Conservation (phyloP, 2,113 vertebrate species). For the Heptranchias perlo region DNA sequence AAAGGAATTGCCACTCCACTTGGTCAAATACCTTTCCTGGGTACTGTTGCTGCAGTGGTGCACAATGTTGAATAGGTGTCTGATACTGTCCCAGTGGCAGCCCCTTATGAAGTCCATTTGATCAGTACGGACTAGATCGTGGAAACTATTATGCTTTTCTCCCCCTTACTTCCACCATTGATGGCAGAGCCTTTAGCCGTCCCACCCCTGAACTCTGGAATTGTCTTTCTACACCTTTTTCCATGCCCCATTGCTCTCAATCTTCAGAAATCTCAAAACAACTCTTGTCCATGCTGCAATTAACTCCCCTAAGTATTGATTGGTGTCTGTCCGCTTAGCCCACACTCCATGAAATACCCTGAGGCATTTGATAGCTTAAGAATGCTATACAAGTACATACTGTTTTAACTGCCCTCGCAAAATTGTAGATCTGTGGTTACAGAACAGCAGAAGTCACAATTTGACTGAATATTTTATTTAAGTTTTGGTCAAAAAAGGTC, state of each 20-base stretch:
- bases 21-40: background rate
- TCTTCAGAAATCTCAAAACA: background rate
- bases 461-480: constrained; percentile 35
- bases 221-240: background rate
- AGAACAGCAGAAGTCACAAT: constrained; percentile 15
- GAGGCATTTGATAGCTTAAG: background rate
- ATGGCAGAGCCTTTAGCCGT: background rate
- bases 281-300: background rate
- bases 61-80: background rate
- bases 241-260: background rate
- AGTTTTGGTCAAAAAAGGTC: constrained; percentile 31
- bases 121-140: background rate
- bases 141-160: background rate
- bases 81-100: background rate
- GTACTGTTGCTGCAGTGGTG: background rate
- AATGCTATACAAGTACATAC: background rate
- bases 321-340: background rate
- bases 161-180: background rate
- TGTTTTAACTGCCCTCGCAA: too few species aligned
- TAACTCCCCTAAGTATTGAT: background rate
- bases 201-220: background rate
- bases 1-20: too few species aligned
- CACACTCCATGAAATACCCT: background rate
- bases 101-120: background rate
- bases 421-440: background rate